phyloP scores from a whole-genome alignment of 2,888 invertebrate genomes.

The Trissolcus japonicus region DNA sequence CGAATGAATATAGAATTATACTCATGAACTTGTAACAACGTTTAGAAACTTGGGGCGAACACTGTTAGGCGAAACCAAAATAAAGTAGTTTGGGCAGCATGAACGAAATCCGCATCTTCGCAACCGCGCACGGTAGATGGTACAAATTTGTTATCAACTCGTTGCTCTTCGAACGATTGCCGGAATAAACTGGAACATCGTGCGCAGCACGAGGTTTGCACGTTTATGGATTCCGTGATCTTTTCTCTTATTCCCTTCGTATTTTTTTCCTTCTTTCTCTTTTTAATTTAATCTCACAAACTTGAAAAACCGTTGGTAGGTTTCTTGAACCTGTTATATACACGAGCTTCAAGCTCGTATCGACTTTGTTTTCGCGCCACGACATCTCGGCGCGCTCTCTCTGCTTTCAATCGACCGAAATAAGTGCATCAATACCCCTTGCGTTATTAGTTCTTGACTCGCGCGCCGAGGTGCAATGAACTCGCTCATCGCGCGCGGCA shows the following conservation, averaged over 20 bases:
- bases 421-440: conserved; percentile 23
- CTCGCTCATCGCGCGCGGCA: conserved; percentile 1
- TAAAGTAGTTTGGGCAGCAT: neutral
- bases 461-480: conserved; percentile 32
- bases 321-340: conserved; percentile 13
- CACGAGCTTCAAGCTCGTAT: neutral
- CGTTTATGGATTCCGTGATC: neutral
- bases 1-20: conserved; percentile 1
- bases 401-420: conserved; percentile 33
- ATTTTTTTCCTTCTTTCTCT: too few species aligned
- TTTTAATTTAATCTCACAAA: neutral
- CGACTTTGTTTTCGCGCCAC: neutral
- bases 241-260: too few species aligned
- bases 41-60: neutral
- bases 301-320: conserved; percentile 6
- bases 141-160: neutral
- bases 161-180: neutral
- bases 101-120: neutral
- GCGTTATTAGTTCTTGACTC: conserved; percentile 44
- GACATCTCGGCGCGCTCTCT: neutral
- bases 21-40: conserved; percentile 1
- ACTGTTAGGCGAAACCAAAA: neutral
- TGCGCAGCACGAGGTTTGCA: neutral
- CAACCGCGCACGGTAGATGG: too few species aligned
- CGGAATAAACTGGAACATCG: neutral